Base-by-base conservation (phyloP, 2,797 vertebrate species). In the Coccyzus lansbergi region DNA sequence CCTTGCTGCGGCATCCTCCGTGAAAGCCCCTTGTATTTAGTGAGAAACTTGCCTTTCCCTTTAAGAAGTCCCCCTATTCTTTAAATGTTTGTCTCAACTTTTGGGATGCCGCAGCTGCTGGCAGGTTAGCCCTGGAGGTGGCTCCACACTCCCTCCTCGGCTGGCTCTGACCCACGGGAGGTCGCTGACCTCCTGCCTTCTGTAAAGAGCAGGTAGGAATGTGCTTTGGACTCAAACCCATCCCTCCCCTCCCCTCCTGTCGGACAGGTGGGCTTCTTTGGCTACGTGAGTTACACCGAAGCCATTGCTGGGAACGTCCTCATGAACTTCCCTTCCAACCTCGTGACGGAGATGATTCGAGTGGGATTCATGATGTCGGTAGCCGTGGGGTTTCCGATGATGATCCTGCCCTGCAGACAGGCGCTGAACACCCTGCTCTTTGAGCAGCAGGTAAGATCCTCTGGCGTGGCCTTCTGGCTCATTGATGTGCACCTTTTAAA, bases 291-390 rank as follows among this genome's bases (percentile, higher is more conserved):
- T 93, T 99, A 99, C 97, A 99, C 98, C 0, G 99, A 99, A 49
- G 97, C 98, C 97, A 99, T 99, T 1, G 99, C 98, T 1, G 99
- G 99, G 63, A 99, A 99, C 1, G 99, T 99, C 63, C 98, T 99
- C 16, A 99, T 99, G 98, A 99, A 99, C 97, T 99, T 99, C 96
- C 99, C 99, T 3, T 99, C 99, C 93, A 99, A 99, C 97, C 97
- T 99, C 86, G 99, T 99, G 97, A 99, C 99, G 0, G 99, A 99
- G 97, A 98, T 99, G 98, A 99, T 99, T 88, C 98, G 99, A 0
- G 98, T 99, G 82, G 99, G 99, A 52, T 99, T 99, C 91, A 98
- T 99, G 98, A 99, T 99, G 99, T 99, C 99, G 0, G 99, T 99
- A 96, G 99, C 99, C 0, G 98, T 99, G 52, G 99, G 99, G 19